Percentiles rank a stretch among this genome's conserved stretches.
These are phyloP conservation scores for Micronycteris hirsuta DNA, from an alignment of 2,113 vertebrate genomes.

Conservation along the genomic window DNA sequence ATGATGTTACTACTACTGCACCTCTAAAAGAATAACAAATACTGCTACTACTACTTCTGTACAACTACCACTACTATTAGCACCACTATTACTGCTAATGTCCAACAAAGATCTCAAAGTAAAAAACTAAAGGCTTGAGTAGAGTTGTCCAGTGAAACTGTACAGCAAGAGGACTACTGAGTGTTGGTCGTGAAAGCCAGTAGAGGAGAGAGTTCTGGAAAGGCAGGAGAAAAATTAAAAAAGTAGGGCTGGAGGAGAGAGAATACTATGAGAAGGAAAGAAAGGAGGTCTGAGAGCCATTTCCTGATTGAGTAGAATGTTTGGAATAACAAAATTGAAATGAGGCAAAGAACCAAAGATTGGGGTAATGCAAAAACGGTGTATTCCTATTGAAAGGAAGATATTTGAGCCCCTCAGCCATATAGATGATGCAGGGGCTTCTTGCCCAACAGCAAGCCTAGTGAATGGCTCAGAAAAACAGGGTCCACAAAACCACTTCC, in stretches of 20 bases:
- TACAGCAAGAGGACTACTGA: neutral
- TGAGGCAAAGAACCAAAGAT: neutral
- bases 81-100: neutral
- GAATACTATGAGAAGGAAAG: neutral
- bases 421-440: neutral
- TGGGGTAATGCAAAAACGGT: neutral
- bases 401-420: neutral
- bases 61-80: neutral
- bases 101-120: neutral
- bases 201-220: neutral
- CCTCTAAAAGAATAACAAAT: neutral
- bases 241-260: neutral
- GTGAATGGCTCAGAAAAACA: neutral
- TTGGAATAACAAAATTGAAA: neutral
- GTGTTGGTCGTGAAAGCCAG: neutral
- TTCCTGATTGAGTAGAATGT: neutral
- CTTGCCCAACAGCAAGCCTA: neutral
- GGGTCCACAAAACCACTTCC: neutral
- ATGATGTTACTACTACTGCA: neutral
- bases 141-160: neutral
- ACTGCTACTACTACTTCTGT: rapidly evolving
- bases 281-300: neutral
- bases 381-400: neutral
- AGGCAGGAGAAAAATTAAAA: neutral
- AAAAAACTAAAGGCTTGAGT: neutral